Conservation (phyloP, 2,888 invertebrate genomes). For the Drosophila barbarae region DNA sequence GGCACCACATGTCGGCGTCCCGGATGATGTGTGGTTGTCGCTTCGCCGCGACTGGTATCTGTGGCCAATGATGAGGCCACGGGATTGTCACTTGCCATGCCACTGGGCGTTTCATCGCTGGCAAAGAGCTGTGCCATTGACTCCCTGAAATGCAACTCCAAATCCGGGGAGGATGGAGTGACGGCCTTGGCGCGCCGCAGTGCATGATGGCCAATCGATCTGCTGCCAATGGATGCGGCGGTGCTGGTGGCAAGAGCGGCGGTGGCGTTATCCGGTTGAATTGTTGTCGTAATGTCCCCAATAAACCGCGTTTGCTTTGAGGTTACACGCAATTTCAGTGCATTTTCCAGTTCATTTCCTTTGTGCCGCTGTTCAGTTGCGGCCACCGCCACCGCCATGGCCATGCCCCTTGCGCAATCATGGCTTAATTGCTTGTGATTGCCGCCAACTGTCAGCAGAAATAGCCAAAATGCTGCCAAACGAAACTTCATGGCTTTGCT, state of each 20-base stretch:
- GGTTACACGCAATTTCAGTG: conserved; percentile 53
- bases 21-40: conserved; percentile 57
- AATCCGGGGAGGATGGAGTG: conserved; percentile 23
- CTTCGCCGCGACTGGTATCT: conserved; percentile 6
- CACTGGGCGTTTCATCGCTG: conserved; percentile 36
- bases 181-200: conserved; percentile 44
- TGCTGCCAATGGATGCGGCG: conserved; percentile 33
- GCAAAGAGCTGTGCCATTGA: conserved; percentile 57
- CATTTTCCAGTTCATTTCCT: conserved; percentile 69
- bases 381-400: conserved; percentile 26
- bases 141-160: conserved; percentile 63
- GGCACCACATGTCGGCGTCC: conserved; percentile 75
- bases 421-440: conserved; percentile 67
- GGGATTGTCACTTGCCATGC: conserved; percentile 13
- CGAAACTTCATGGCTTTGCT: conserved; percentile 68
- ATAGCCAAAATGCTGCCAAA: conserved; percentile 72
- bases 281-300: conserved; percentile 60
- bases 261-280: conserved; percentile 15
- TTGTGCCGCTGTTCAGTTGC: conserved; percentile 25
- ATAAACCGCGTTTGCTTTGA: conserved; percentile 53
- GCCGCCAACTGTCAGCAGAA: conserved; percentile 75
- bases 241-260: conserved; percentile 1
- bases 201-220: conserved; percentile 43
- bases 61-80: conserved; percentile 16
- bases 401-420: conserved; percentile 56